These are phyloP conservation scores for Prunella himalayana DNA, from an alignment of 2,113 vertebrate genomes.

Conservation along the genomic window DNA sequence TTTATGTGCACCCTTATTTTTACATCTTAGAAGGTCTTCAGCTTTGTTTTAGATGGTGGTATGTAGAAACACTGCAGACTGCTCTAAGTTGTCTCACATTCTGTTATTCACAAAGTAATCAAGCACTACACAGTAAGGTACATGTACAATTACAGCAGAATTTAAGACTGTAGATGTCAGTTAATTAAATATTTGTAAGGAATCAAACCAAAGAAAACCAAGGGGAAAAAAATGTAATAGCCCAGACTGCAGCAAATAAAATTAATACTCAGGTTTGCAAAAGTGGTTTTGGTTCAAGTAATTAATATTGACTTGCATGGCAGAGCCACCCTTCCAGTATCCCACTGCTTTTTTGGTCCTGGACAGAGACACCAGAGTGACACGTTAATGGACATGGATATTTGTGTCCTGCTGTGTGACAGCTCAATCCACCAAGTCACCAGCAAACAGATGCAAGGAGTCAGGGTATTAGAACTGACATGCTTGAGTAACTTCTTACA, in stretches of 20 bases:
- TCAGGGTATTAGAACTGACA: not conserved
- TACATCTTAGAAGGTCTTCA: not conserved
- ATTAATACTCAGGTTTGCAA: not conserved
- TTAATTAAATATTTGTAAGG: not conserved
- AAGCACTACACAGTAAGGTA: not conserved
- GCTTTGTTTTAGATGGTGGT: not conserved
- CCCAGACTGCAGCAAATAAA: not conserved
- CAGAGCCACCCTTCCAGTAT: not conserved
- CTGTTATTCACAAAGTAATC: not conserved
- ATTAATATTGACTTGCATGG: not conserved
- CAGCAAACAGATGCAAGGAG: not conserved
- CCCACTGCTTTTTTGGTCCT: not conserved
- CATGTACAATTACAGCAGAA: not conserved
- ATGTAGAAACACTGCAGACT: not conserved
- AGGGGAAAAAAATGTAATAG: not conserved
- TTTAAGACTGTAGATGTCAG: not conserved
- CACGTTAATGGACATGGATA: not conserved
- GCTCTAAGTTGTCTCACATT: not conserved
- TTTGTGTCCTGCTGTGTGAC: not conserved
- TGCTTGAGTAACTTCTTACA: not conserved
- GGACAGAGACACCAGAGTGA: not conserved
- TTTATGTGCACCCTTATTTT: not conserved
- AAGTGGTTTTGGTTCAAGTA: not conserved
- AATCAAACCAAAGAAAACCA: not conserved
- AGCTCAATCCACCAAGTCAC: not conserved